Base-by-base conservation (phyloP, 1,140 invertebrate genomes). In the Penaeus chinensis region DNA sequence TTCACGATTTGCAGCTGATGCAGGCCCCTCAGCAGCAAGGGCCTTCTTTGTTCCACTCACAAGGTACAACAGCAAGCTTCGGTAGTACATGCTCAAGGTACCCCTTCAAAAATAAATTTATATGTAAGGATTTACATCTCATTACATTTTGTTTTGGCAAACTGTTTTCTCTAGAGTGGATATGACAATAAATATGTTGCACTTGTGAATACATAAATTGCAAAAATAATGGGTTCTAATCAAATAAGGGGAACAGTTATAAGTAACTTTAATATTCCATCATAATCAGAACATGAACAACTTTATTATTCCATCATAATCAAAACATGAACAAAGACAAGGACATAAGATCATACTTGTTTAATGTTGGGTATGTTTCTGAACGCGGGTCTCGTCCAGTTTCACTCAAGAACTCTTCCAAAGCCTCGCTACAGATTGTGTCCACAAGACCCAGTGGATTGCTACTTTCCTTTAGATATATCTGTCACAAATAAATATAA, bases 331-430 rank as follows among this genome's bases (percentile, higher is more conserved):
- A 27, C 60, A 63, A 24, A 27, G 3, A 24, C 62, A 66, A 13
- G 54, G 20, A 20, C 18, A 60, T n/a, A 5, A 94, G 91, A 94
- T 47, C 84, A 4, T 87, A 93, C 93, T 93, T 95, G 80, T 92
- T 94, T 47, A 95, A 92, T 5, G 94, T 94, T 24, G 95, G 94
- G 80, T 95, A 94, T 2, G 90, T 90, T 22, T 92, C 93, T 63
- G 91, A 92, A 22, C 95, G 90, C n/a, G 92, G 92, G 91, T 94
- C 93, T 88, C 94, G 92, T 91, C 91, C 63, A 84, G 63, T 20
- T 5, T 90, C 86, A 47, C 92, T 90, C n/a, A 91, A 60, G 20
- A 93, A 89, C 81, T 92, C 91, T 3, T 91, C 89, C 47, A 92
- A 90, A 19, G 90, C 92, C 65, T 89, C 91, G 11, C 90, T 91